Evolutionary conservation across 2,113 vertebrate species (phyloP), one percentile per base, ranked within the genome.

Genomic region (Gasterosteus nipponicus): DNA sequence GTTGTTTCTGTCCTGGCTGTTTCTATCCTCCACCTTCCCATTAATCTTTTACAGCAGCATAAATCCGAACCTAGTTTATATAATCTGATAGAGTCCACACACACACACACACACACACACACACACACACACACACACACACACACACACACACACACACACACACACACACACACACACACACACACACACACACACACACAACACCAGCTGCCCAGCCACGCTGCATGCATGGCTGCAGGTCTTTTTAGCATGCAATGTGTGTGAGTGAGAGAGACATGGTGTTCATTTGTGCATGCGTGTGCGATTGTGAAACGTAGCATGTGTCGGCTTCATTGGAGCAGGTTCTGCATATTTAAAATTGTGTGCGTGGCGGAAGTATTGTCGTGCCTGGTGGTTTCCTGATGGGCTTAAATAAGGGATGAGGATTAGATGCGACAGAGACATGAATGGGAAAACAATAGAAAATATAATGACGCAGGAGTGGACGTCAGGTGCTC

Each of bases 31-130:
- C 59, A 64, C 49, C 61, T 46, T 7, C 64, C 18, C 18, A 67
- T 15, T 88, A 90, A 89, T 89, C 84, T 81, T 82, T 73, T 39
- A 3, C 65, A 62, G 78, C 65, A 76, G 67, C 77, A 59, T 81
- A 77, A 88, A 84, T 70, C 83, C 65, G 72, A 89, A 88, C 88
- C 68, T 82, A 62, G 8, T 0, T 88, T 84, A 88, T 73, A 78
- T 92, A 89, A 92, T 91, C 87, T 87, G 81, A 80, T 89, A 73
- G 57, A 77, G 64, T 69, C 58, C 72, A 60, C 42, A 1, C 75
- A 51, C 60, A 51, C 77, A 63, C 2, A 35, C 22, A 83, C 54
- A 73, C 22, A 26, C 22, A 26, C 22, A 26, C 22, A 26, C 22
- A 38, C 47, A 53, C 56, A 80, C 54, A 56, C 44, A 72, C 19